Conservation (phyloP, 2,888 invertebrate genomes). For the Macropis europaea region DNA sequence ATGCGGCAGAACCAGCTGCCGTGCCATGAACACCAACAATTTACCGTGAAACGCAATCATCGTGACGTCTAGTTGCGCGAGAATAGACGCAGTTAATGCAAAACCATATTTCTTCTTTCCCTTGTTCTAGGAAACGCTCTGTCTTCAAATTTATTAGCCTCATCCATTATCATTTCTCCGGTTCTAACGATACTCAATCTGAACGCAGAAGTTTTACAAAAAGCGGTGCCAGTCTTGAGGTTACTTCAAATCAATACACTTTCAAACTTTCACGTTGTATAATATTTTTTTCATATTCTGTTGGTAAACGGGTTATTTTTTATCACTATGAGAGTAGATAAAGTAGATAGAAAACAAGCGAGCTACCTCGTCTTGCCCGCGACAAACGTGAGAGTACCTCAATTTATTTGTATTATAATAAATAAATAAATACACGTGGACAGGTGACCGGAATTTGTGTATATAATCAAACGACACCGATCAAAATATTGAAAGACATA, state of each 20-base stretch:
- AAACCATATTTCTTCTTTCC: background rate
- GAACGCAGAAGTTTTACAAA: background rate
- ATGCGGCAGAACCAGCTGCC: background rate
- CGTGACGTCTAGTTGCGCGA: constrained; percentile 3
- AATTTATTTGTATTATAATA: too few species aligned
- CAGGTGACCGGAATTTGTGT: too few species aligned
- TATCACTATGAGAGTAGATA: too few species aligned
- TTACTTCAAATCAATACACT: background rate
- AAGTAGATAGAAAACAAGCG: too few species aligned
- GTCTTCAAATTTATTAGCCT: background rate
- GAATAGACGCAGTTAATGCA: constrained; percentile 1
- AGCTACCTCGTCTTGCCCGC: too few species aligned
- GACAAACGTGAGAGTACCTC: too few species aligned
- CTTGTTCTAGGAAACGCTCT: background rate
- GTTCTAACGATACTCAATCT: background rate
- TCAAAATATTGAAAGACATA: too few species aligned
- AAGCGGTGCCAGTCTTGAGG: too few species aligned
- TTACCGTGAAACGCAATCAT: constrained; percentile 20
- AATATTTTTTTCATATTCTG: background rate
- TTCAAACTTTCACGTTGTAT: background rate
- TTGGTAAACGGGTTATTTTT: too few species aligned
- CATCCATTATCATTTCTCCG: background rate
- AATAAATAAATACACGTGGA: too few species aligned
- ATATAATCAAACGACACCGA: too few species aligned
- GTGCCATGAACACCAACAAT: background rate